Conservation (phyloP, 2,888 invertebrate species). For the Leptopilina myrica region DNA sequence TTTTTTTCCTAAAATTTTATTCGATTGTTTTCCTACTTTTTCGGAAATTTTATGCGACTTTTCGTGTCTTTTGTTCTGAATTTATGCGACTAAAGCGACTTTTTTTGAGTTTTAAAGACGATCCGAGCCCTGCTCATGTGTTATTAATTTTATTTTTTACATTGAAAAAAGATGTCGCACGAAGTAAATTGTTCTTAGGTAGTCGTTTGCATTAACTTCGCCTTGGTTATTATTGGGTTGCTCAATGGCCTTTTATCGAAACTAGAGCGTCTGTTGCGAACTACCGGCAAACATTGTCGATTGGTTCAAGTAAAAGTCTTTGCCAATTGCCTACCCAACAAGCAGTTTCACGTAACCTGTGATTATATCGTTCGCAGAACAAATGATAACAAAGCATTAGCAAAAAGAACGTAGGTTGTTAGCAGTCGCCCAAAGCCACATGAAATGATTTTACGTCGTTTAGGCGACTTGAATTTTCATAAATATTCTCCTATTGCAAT, state of each 20-base stretch:
- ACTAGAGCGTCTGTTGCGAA: constrained; percentile 40
- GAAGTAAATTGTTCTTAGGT: constrained; percentile 46
- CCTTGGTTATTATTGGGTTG: constrained; percentile 41
- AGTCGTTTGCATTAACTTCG: constrained; percentile 38
- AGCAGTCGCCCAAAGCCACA: constrained; percentile 38
- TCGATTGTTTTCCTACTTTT: too few species aligned
- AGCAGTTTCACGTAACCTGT: constrained; percentile 28
- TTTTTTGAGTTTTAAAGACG: too few species aligned
- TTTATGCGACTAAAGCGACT: too few species aligned
- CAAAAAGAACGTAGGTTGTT: constrained; percentile 36
- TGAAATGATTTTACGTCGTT: constrained; percentile 35
- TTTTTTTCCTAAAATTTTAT: too few species aligned
- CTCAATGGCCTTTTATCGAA: constrained; percentile 42
- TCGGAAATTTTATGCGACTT: too few species aligned
- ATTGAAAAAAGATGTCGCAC: constrained; percentile 32
- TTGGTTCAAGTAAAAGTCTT: constrained; percentile 35
- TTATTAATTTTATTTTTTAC: background rate
- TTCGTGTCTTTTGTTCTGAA: too few species aligned
- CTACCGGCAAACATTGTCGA: constrained; percentile 25
- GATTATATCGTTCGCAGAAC: constrained; percentile 37
- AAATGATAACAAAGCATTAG: constrained; percentile 41
- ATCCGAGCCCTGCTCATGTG: too few species aligned
- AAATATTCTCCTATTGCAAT: constrained; percentile 26
- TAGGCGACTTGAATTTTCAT: constrained; percentile 31
- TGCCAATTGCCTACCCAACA: constrained; percentile 35